Evolutionary conservation across 2,888 invertebrate species (phyloP), one percentile per base, ranked within the genome.

Genomic region (Metacarcinus magister): DNA sequence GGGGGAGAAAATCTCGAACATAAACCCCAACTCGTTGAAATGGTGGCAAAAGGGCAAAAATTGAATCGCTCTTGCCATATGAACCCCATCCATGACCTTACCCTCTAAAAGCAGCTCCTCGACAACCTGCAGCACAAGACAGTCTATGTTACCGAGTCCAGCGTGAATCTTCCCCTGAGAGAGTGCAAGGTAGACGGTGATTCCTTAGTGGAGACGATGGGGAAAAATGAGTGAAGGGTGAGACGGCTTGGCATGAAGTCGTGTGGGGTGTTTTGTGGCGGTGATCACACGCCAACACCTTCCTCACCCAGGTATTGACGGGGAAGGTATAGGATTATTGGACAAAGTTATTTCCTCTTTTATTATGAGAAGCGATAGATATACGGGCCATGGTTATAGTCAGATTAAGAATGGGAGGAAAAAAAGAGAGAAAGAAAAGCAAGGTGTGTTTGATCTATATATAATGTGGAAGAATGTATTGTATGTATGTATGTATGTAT

Each of bases 41-140:
- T 95, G 95, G 95, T 89, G 95, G 87, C 95, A 54, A 95, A 95
- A 87, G 95, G 93, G 28, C 87, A 95, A 95, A 95, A 95, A 95
- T 95, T 93, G 95, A 93, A 92, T 4, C 87, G 60, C 2, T 93
- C 19, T 82, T 95, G 93, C 95, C 95, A 95, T 95, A 82, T 60
- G 67, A 39, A 48, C 32, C 67, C 32, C 93, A 19, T n/a, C 23
- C 67, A n/a, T 7, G 23, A 32, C 39, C 16, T 60, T 19, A 3
- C 67, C 43, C 23, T 67, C 32, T 32, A 60, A 32, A 48, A 28
- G 32, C 32, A 75, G 13, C 82, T 82, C 82, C 8, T 7, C 32
- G 16, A 8, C 0, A 82, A 23, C 82, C 28, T 28, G 32, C 82
- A 82, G 16, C 67, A n/a, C n/a, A 8, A 32, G 32, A 28, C 82